Percentiles rank a stretch among this genome's conserved stretches.
phyloP scores from a whole-genome alignment of 1,140 invertebrate species.

The Prorops nasuta region DNA sequence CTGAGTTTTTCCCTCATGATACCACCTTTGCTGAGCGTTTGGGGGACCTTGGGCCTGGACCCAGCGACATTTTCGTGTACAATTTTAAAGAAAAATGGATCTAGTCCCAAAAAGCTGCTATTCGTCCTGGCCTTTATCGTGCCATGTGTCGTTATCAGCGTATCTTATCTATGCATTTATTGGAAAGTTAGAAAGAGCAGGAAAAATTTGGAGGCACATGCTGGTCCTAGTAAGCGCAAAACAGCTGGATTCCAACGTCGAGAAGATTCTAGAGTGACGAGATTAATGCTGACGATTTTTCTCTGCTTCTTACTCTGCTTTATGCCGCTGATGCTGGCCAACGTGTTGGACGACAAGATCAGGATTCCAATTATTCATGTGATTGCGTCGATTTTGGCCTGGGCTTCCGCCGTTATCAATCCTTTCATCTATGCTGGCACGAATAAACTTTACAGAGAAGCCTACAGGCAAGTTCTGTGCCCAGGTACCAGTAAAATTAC shows the following conservation, averaged over 20 bases:
- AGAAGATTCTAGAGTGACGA: constrained; percentile 77
- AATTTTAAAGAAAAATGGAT: constrained; percentile 73
- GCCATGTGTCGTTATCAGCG: constrained; percentile 78
- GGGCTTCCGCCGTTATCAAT: constrained; percentile 84
- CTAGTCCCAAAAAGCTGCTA: constrained; percentile 82
- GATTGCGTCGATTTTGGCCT: constrained; percentile 77
- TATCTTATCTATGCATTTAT: constrained; percentile 84
- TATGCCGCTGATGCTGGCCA: constrained; percentile 81
- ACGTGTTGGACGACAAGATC: constrained; percentile 76
- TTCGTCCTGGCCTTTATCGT: constrained; percentile 81
- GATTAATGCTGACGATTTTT: constrained; percentile 83
- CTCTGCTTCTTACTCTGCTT: constrained; percentile 81
- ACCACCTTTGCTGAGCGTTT: constrained; percentile 75
- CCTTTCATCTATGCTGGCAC: constrained; percentile 85
- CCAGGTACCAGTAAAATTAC: constrained; percentile 29
- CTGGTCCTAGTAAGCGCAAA: constrained; percentile 54
- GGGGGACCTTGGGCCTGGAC: constrained; percentile 79
- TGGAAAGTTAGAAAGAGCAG: constrained; percentile 73
- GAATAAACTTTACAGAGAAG: constrained; percentile 78
- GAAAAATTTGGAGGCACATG: constrained; percentile 66
- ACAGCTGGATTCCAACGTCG: constrained; percentile 47
- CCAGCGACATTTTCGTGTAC: constrained; percentile 80
- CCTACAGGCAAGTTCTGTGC: constrained; percentile 69
- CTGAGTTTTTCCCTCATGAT: constrained; percentile 63
- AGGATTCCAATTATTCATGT: constrained; percentile 73